Base-by-base conservation (phyloP, 2,113 vertebrate species). In the Elephantulus edwardii region DNA sequence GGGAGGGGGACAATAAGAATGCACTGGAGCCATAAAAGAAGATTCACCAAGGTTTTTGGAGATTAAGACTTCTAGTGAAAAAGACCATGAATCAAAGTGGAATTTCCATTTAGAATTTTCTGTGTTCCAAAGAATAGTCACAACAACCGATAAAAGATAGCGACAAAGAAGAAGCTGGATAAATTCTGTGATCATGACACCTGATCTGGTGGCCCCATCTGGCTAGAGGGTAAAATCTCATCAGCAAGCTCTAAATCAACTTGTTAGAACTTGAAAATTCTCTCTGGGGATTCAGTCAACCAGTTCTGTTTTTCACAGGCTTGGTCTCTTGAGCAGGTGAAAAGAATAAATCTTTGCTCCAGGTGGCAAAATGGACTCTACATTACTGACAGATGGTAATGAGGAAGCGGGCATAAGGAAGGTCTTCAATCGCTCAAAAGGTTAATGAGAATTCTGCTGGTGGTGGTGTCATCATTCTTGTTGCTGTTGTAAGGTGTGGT, bases 191-290 rank as follows among this genome's bases (percentile, higher is more conserved):
- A 58, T 30, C 71, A 26, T 26, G 54, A 84, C n/a, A 70, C n/a
- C 50, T 80, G 16, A 74, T 71, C 30, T 66, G 80, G 70, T 54
- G 77, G 81, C 74, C 91, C 68, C 84, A 91, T 79, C 88, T 87
- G 91, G 74, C 33, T 68, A 84, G n/a, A 74, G 11, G 2, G 9
- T 75, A 60, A 91, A 62, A 12, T 50, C 60, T 90, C 77, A 86
- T 84, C 86, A 91, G 16, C 40, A 77, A 87, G 38, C 64, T 89
- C 74, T 71, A 95, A 94, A 35, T 12, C 64, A 88, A 85, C 75
- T 91, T 83, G 93, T 94, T 89, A 91, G 66, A 82, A 48, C 79
- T 56, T 86, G 88, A 92, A 85, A 82, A 91, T 40, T 74, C 38
- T 85, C 92, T 40, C 88, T 35, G 58, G 75, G 38, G 95, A 91